Evolutionary conservation across 2,113 vertebrate species (phyloP).

Genomic region (Otus sunia): DNA sequence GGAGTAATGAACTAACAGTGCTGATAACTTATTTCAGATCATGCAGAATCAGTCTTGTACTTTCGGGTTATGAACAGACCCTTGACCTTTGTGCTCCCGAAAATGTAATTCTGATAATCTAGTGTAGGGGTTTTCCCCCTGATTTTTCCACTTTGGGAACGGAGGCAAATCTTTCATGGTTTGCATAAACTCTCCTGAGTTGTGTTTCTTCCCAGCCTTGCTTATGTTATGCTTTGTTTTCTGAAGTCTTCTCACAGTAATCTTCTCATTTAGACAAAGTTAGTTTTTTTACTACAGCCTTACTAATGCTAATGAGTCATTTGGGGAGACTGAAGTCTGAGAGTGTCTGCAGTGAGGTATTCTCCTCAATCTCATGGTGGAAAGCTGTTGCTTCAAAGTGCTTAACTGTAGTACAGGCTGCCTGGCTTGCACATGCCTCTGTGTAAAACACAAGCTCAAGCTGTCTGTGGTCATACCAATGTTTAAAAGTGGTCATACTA

Average conservation of each 20-base stretch:
- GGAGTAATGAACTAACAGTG: not conserved
- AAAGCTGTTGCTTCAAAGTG: not conserved
- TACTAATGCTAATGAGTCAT: not conserved
- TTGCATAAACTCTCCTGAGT: not conserved
- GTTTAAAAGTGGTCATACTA: not conserved
- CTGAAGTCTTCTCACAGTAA: not conserved
- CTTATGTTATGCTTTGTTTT: not conserved
- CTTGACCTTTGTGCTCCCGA: not conserved
- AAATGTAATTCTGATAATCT: not conserved
- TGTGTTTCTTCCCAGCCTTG: not conserved
- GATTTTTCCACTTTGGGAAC: not conserved
- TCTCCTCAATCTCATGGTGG: not conserved
- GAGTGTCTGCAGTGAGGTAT: not conserved
- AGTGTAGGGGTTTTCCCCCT: not conserved
- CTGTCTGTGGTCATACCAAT: not conserved
- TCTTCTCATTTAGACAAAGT: not conserved
- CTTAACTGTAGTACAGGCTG: not conserved
- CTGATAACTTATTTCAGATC: not conserved
- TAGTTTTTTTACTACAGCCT: not conserved
- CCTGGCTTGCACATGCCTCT: not conserved
- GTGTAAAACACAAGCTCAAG: not conserved
- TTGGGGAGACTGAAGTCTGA: not conserved
- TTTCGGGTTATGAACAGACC: not conserved
- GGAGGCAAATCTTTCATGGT: not conserved
- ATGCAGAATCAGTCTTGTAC: too few species aligned